These are phyloP conservation scores for Micropterix aruncella DNA, from an alignment of 2,888 invertebrate genomes.

Conservation along the genomic window DNA sequence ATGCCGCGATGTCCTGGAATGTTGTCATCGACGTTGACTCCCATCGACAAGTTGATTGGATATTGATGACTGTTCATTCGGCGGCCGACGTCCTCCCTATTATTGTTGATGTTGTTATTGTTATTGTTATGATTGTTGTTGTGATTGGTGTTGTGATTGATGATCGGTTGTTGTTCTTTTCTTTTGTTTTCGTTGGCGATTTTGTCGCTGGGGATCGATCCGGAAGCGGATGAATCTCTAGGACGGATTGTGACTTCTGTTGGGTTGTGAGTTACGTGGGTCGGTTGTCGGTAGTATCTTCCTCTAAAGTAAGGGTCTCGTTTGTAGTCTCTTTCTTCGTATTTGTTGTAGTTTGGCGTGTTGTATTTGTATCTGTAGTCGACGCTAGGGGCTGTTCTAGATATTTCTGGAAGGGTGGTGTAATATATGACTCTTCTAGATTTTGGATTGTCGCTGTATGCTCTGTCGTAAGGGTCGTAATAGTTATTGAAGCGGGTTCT, in stretches of 20 bases:
- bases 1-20: background rate
- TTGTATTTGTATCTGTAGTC: constrained; percentile 37
- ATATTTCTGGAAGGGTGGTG: constrained; percentile 54
- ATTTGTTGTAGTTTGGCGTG: constrained; percentile 28
- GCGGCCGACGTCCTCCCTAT: constrained; percentile 17
- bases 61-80: constrained; percentile 34
- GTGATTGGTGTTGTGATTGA: no score
- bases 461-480: constrained; percentile 27
- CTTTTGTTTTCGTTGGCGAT: constrained; percentile 25
- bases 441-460: constrained; percentile 23
- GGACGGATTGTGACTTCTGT: constrained; percentile 34
- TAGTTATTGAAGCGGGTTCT: constrained; percentile 23
- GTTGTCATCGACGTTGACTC: background rate
- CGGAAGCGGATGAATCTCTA: constrained; percentile 28
- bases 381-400: constrained; percentile 43
- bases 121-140: constrained; percentile 26
- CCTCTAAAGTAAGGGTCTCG: constrained; percentile 29
- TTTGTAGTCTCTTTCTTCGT: constrained; percentile 25
- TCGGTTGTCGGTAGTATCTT: constrained; percentile 15
- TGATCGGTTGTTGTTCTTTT: constrained; percentile 31
- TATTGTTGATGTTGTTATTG: constrained; percentile 9
- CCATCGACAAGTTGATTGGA: background rate
- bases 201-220: constrained; percentile 27
- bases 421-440: constrained; percentile 54
- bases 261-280: constrained; percentile 29